These are phyloP conservation scores for Piprites chloris DNA, from an alignment of 2,113 vertebrate genomes.

Conservation along the genomic window DNA sequence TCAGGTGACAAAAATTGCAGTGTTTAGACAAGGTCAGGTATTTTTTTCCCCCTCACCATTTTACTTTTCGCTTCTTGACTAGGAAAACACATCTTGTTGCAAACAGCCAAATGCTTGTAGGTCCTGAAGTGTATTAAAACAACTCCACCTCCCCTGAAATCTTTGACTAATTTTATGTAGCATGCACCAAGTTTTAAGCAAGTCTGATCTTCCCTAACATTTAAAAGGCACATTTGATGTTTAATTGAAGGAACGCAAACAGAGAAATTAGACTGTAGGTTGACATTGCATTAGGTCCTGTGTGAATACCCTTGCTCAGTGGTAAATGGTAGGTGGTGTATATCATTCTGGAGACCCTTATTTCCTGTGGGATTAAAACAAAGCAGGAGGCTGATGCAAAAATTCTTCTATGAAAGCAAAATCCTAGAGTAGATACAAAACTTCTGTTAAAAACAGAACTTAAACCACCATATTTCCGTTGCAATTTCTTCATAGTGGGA, in stretches of 20 bases:
- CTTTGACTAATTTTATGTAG: background rate
- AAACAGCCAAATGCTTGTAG: background rate
- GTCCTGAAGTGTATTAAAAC: background rate
- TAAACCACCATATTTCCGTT: background rate
- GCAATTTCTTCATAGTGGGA: background rate
- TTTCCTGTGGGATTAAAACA: background rate
- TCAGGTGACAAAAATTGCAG: background rate
- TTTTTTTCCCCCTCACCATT: background rate
- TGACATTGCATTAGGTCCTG: background rate
- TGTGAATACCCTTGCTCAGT: background rate
- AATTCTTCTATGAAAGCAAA: background rate
- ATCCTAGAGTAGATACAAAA: background rate
- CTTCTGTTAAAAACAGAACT: background rate
- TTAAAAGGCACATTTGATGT: background rate
- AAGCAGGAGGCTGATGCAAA: background rate
- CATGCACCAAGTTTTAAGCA: background rate
- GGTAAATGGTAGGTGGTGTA: background rate
- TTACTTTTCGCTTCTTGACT: background rate
- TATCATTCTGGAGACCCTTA: background rate
- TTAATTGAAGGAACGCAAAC: background rate
- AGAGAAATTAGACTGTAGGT: background rate
- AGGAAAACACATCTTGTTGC: background rate
- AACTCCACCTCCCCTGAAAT: background rate
- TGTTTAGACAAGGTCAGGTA: background rate
- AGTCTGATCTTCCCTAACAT: background rate